Evolutionary conservation across 1,140 invertebrate genomes (phyloP).

Genomic region (Chionoecetes opilio): DNA sequence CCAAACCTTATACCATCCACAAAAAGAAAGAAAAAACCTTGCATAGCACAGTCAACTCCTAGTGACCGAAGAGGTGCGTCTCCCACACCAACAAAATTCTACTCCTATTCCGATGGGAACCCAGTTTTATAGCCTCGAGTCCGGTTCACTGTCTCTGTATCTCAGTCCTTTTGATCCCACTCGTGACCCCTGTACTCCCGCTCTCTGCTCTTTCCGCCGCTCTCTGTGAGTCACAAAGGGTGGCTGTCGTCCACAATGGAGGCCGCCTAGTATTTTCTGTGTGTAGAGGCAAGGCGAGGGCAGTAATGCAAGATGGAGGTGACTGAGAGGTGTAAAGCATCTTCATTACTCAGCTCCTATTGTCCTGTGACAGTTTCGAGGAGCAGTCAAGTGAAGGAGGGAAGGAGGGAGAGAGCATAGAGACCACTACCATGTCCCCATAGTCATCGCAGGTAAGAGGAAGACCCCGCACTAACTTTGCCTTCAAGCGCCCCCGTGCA

Average conservation of each 20-base stretch:
- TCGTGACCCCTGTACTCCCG: neutral
- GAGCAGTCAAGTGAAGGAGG: neutral
- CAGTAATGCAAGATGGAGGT: conserved; percentile 18
- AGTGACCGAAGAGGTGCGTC: no score
- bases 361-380: neutral
- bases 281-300: neutral
- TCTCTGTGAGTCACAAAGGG: neutral
- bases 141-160: neutral
- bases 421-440: neutral
- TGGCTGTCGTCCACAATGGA: neutral
- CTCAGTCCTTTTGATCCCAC: neutral
- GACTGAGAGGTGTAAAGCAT: conserved; percentile 11
- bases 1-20: no score
- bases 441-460: neutral
- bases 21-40: no score
- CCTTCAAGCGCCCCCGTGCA: neutral
- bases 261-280: neutral
- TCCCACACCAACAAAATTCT: no score
- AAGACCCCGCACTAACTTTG: neutral
- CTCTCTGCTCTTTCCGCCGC: neutral
- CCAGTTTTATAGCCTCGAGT: neutral
- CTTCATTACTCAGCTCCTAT: neutral
- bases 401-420: neutral
- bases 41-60: no score
- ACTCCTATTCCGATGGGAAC: neutral